These are phyloP conservation scores for Adineta ricciae DNA, from an alignment of 2,888 invertebrate genomes.

Conservation along the genomic window DNA sequence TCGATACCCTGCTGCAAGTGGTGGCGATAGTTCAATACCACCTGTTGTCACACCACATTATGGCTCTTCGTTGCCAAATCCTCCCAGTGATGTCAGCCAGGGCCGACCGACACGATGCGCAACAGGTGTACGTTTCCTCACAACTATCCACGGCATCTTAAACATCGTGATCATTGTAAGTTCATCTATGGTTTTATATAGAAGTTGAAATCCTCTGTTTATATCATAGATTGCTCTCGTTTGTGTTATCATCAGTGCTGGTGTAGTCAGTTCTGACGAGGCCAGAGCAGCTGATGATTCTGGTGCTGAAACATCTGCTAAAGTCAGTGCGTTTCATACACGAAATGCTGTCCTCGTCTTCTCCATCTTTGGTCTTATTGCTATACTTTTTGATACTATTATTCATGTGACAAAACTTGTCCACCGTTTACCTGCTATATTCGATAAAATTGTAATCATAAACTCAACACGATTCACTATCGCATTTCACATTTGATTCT, in stretches of 20 bases:
- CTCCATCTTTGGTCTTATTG: neutral
- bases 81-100: neutral
- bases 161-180: neutral
- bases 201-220: neutral
- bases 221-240: neutral
- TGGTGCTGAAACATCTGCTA: fast-evolving
- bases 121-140: neutral
- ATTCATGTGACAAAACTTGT: neutral
- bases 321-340: neutral
- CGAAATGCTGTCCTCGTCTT: neutral
- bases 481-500: too few species aligned
- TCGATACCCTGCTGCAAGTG: neutral
- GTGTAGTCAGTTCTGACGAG: neutral
- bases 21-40: neutral
- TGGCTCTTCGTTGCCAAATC: neutral
- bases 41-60: neutral
- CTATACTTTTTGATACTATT: neutral
- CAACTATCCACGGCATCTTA: neutral
- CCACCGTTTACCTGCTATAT: neutral
- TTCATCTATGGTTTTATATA: neutral
- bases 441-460: neutral
- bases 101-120: neutral
- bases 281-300: neutral
- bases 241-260: neutral
- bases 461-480: neutral